Conservation (phyloP, 2,797 vertebrate species). For the Heterohyrax brucei region DNA sequence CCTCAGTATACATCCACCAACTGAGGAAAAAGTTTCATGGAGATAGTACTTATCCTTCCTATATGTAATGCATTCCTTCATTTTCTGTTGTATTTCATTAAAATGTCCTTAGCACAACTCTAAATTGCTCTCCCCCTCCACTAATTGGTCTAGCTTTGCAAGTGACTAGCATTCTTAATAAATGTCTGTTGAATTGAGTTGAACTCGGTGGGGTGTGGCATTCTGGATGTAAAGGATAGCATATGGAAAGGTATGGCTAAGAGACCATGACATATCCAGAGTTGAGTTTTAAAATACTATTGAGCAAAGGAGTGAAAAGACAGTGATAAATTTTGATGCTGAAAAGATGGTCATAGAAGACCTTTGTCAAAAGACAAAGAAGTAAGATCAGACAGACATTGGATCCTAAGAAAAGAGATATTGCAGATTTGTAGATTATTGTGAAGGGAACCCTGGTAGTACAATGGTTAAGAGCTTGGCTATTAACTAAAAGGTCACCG, state of each 20-base stretch:
- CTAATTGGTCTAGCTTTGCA: constrained; percentile 25
- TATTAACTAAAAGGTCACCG: too few relatives aligned
- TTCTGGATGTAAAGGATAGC: not conserved
- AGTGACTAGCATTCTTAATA: not conserved
- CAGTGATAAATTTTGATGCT: constrained; percentile 32
- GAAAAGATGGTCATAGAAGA: constrained; percentile 43
- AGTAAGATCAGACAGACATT: constrained; percentile 40
- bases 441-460: too few relatives aligned
- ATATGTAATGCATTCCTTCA: constrained; percentile 13
- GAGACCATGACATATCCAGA: not conserved
- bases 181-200: constrained; percentile 13
- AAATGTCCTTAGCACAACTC: not conserved
- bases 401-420: constrained; percentile 43
- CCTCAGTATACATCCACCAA: not conserved
- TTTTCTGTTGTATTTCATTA: constrained; percentile 42
- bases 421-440: constrained; percentile 5
- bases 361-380: constrained; percentile 36
- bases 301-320: not conserved
- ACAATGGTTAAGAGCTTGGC: too few relatives aligned
- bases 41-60: not conserved
- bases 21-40: constrained; percentile 25
- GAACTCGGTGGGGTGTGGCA: not conserved
- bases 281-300: constrained; percentile 45
- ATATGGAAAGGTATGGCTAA: constrained; percentile 1
- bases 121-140: constrained; percentile 16